A percentile compares a stretch with the other conserved stretches of the same genome.
Conservation (phyloP, 2,888 invertebrate species). For the Tanypteryx hageni region DNA sequence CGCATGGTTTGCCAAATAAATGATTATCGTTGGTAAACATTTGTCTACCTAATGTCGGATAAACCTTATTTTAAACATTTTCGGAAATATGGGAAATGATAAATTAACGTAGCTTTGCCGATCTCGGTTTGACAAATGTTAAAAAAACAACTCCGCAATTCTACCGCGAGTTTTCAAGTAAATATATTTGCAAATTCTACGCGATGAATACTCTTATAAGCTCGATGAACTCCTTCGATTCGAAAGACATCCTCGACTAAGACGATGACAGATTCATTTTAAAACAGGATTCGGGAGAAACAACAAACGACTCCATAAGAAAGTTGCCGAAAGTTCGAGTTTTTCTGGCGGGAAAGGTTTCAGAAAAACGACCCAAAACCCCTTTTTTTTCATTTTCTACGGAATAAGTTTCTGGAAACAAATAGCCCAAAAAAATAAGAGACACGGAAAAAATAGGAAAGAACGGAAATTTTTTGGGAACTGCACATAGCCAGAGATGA, state of each 20-base stretch:
- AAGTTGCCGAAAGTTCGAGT: neutral
- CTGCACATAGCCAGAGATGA: neutral
- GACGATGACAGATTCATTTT: neutral
- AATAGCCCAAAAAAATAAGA: neutral
- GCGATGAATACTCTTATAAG: neutral
- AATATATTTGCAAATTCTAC: neutral
- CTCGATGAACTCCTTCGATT: neutral
- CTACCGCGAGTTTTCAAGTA: too few relatives aligned
- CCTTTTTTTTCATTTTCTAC: neutral
- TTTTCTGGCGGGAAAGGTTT: neutral
- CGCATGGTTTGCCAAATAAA: too few relatives aligned
- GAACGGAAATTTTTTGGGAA: neutral
- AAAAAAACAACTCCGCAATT: too few relatives aligned
- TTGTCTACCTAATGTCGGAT: too few relatives aligned
- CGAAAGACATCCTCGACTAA: neutral
- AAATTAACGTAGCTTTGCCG: too few relatives aligned
- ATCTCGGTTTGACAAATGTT: too few relatives aligned
- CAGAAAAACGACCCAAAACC: neutral
- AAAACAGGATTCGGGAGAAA: neutral
- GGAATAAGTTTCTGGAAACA: conserved; percentile 36
- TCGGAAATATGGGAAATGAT: too few relatives aligned
- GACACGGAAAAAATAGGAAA: neutral
- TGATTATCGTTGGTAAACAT: too few relatives aligned
- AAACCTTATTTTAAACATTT: too few relatives aligned
- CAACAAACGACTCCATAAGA: neutral